A percentile compares a stretch with the other conserved stretches of the same genome.
These are phyloP conservation scores for Molanna angustata DNA, from an alignment of 2,888 invertebrate genomes.

Conservation along the genomic window DNA sequence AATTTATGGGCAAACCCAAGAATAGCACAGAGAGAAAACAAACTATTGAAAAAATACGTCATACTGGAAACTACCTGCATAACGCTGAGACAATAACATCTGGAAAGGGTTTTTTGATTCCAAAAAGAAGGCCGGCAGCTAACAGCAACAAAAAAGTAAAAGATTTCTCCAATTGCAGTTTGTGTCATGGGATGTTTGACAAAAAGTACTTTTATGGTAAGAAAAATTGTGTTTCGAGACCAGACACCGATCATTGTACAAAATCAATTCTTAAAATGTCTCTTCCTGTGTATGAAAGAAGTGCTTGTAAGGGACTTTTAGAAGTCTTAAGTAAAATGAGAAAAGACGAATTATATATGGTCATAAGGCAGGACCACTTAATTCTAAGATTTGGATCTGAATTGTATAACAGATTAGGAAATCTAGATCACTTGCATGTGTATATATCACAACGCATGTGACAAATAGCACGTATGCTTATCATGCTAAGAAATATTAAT, in stretches of 20 bases:
- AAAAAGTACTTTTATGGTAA: neutral
- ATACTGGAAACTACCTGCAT: neutral
- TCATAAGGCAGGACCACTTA: neutral
- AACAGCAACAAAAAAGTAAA: neutral
- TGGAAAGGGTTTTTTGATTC: neutral
- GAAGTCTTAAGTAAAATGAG: neutral
- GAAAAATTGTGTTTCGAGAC: neutral
- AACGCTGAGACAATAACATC: neutral
- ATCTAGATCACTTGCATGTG: neutral
- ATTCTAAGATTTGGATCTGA: neutral
- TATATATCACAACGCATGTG: neutral
- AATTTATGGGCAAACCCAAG: no score
- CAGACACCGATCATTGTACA: neutral
- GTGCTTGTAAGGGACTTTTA: neutral
- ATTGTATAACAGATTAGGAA: neutral
- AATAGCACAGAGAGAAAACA: no score
- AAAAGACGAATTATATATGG: neutral
- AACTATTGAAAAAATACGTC: no score
- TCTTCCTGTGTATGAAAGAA: neutral
- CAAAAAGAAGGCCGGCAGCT: neutral
- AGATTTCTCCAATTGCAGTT: neutral
- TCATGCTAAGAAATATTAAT: neutral
- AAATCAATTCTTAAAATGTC: neutral
- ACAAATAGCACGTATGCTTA: neutral
- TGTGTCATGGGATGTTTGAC: neutral